phyloP scores from a whole-genome alignment of 1,140 invertebrate species.

The Drosophila tropicalis region DNA sequence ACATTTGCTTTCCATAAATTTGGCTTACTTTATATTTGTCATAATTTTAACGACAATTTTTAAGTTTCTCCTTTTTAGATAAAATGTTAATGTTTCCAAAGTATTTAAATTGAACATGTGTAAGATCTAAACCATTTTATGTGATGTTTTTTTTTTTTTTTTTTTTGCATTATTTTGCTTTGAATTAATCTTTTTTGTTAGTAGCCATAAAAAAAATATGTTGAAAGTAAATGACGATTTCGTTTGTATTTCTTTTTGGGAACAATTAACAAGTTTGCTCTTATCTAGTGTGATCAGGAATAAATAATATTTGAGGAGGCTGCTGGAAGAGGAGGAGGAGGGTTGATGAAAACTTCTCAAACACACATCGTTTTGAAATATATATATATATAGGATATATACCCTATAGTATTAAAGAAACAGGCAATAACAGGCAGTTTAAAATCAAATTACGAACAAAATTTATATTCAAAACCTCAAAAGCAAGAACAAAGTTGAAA shows the following conservation, averaged over 20 bases:
- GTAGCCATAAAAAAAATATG: slow-evolving; percentile 1
- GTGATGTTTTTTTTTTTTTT: background rate
- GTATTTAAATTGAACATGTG: slow-evolving; percentile 13
- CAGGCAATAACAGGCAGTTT: slow-evolving; percentile 67
- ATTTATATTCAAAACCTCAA: slow-evolving; percentile 74
- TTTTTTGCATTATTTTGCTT: background rate
- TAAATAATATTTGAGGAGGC: background rate
- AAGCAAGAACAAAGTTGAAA: slow-evolving; percentile 44
- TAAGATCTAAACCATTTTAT: slow-evolving; percentile 11
- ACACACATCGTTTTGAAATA: slow-evolving; percentile 8
- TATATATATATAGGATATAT: background rate
- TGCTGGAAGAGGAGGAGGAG: background rate
- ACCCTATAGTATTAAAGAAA: slow-evolving; percentile 27
- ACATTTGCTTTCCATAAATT: background rate
- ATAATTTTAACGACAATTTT: slow-evolving; percentile 2
- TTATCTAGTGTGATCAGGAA: background rate
- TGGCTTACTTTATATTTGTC: background rate
- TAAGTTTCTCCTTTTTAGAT: background rate
- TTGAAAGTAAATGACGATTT: background rate
- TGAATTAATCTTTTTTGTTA: slow-evolving; percentile 7
- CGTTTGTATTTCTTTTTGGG: background rate
- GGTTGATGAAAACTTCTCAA: background rate
- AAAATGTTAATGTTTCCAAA: background rate
- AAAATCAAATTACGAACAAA: slow-evolving; percentile 79
- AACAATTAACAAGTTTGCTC: slow-evolving; percentile 8